Evolutionary conservation across 2,888 invertebrate species (phyloP), one percentile per base, ranked within the genome.

Genomic region (Lasioglossum zephyrum): DNA sequence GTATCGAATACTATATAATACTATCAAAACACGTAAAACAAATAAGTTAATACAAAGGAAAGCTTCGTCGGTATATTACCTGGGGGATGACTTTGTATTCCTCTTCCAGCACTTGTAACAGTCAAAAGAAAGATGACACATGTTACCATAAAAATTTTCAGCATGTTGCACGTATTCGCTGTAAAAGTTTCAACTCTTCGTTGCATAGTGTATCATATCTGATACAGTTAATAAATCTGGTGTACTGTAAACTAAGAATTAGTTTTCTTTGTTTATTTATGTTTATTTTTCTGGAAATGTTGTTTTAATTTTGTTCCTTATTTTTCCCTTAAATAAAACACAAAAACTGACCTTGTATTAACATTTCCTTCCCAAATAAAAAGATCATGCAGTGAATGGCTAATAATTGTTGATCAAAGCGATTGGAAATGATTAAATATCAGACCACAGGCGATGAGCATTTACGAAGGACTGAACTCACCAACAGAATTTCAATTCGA

Each of bases 31-130:
- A 18, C 11, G 41, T 13, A 18, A 41, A 63, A 16, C 8, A 39
- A 39, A n/a, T 36, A 49, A n/a, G 1, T 39, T n/a, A 6, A 36
- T 66, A 5, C n/a, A 11, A 41, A 47, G 36, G n/a, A 41, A n/a
- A 60, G 18, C 63, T 2, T 5, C 8, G 31, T 66, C 16, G 36
- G 16, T 13, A 47, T 13, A 73, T 77, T 84, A 84, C 84, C 84
- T 77, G 84, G 1, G 39, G 13, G 39, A 66, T 39, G 9, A n/a
- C 66, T 66, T 1, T 39, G 13, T 4, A 53, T 53, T 4, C 18
- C 47, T 41, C 22, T 76, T 22, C 26, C 2, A 18, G 47, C 53
- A 39, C 57, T 73, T 26, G 9, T n/a, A n/a, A 26, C 6, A n/a
- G 69, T n/a, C 11, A 73, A 18, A 39, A 69, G 2, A 31, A 47